Evolutionary conservation across 1,140 invertebrate genomes (phyloP).

Genomic region (Lordiphosa stackelbergi): DNA sequence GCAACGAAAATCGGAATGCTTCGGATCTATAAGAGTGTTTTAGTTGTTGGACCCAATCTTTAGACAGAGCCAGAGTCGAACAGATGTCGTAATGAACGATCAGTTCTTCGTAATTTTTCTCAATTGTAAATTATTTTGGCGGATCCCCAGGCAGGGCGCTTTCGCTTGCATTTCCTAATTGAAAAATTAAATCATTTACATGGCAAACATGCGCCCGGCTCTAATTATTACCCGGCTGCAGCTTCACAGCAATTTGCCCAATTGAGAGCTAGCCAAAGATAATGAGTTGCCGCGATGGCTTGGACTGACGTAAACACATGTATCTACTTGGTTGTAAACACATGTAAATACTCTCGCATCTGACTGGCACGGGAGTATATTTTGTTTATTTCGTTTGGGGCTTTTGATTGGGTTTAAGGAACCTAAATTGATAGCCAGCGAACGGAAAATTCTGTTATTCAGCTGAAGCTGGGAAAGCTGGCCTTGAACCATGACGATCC

Average conservation of each 20-base stretch:
- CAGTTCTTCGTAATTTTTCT: constrained; percentile 39
- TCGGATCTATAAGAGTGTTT: constrained; percentile 13
- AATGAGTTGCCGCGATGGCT: constrained; percentile 25
- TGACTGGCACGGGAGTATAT: constrained; percentile 3
- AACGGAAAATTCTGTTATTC: constrained; percentile 61
- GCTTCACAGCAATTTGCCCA: constrained; percentile 43
- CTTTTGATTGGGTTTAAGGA: constrained; percentile 71
- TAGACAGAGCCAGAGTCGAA: constrained; percentile 3
- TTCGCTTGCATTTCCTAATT: constrained; percentile 51
- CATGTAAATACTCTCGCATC: constrained; percentile 8
- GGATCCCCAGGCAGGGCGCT: constrained; percentile 1
- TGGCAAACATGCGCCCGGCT: constrained; percentile 1
- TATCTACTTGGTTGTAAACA: constrained; percentile 45
- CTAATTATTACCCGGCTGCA: constrained; percentile 44
- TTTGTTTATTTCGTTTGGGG: constrained; percentile 30
- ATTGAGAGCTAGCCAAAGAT: constrained; percentile 51
- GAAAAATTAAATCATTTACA: constrained; percentile 70
- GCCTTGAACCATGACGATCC: constrained; percentile 26
- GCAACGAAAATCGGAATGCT: constrained; percentile 3
- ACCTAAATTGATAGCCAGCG: constrained; percentile 66
- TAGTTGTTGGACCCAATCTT: constrained; percentile 31
- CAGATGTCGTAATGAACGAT: constrained; percentile 1
- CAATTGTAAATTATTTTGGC: constrained; percentile 36
- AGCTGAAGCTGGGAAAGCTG: constrained; percentile 9
- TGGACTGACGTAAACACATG: constrained; percentile 36